Conservation (phyloP, 2,797 vertebrate genomes). For the Enteromius afrohamiltoni region DNA sequence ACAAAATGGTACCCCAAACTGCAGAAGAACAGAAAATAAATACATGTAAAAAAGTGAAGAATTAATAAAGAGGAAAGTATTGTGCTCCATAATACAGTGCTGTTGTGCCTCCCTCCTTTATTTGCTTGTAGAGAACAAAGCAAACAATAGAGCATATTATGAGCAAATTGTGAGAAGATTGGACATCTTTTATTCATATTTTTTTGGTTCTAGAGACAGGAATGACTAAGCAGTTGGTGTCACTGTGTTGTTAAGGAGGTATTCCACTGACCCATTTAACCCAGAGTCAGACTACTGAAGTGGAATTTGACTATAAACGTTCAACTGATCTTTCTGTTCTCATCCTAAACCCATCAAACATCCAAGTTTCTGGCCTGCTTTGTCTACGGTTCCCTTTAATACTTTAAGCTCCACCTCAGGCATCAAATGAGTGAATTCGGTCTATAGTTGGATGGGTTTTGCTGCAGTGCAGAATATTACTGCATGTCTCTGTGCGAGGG, state of each 20-base stretch:
- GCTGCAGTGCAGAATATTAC: constrained; percentile 53
- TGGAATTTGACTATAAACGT: constrained; percentile 6
- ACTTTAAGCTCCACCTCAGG: constrained; percentile 20
- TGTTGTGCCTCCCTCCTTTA: neutral
- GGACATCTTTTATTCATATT: constrained; percentile 53
- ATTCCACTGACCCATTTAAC: constrained; percentile 27
- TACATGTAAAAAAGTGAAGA: neutral
- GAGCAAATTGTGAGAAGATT: constrained; percentile 18
- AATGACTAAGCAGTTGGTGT: constrained; percentile 18
- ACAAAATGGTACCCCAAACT: constrained; percentile 5
- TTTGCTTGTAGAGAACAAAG: neutral
- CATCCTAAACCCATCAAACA: neutral
- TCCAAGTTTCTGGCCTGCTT: neutral
- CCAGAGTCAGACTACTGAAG: neutral
- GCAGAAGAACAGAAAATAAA: neutral
- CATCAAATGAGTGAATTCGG: constrained; percentile 7
- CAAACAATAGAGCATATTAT: constrained; percentile 23
- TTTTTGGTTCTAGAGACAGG: neutral
- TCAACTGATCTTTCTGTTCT: neutral
- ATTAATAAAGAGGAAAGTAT: neutral
- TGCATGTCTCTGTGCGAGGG: constrained; percentile 26
- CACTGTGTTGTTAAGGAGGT: constrained; percentile 24
- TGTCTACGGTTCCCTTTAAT: constrained; percentile 22
- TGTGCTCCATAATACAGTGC: constrained; percentile 3
- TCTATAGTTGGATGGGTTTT: constrained; percentile 26